Base-by-base conservation (phyloP, 2,888 invertebrate genomes). In the Eueremaeus valkanovi region DNA sequence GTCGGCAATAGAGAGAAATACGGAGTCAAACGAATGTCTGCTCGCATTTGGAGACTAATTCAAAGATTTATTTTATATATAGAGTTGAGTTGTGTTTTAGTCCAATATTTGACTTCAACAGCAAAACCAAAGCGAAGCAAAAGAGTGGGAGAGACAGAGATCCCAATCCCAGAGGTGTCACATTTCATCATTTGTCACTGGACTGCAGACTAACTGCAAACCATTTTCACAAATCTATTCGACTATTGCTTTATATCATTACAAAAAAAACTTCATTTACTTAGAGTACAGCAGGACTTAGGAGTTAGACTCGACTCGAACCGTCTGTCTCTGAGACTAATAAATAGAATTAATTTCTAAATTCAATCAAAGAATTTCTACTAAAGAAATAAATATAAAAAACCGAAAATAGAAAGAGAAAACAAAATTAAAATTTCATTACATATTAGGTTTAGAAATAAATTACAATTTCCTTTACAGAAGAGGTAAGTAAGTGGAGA, bases 121-220 rank as follows among this genome's bases (percentile, higher is more conserved):
- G 3, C 49, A 49, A 49, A 49, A 49, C 21, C 18, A 49, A 55
- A 55, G 24, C 55, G 55, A 55, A 24, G 21, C 6, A 0, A 55
- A 11, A 27, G 55, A 55, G 11, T 24, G 6, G 16, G 45, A 45
- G 45, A 45, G 21, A n/a, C 61, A n/a, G 33, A 31, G 61, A 61
- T 40, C 33, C 36, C 40, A 68, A 68, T 68, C 68, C 68, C 68
- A 24, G 36, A 40, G 24, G 68, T 68, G 68, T 68, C 68, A 68
- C 68, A 68, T 68, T 68, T 68, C 68, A 68, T 68, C 68, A 68
- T 68, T 68, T 68, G 68, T 68, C 68, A 61, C 24, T 33, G 33
- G 18, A 40, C 11, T 24, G 18, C 68, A 21, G 33, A 40, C 40
- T 68, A 42, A 68, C 33, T 40, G 24, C 68, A 68, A 68, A 68